phyloP scores from a whole-genome alignment of 2,797 vertebrate genomes.

The Distichodus sexfasciatus region DNA sequence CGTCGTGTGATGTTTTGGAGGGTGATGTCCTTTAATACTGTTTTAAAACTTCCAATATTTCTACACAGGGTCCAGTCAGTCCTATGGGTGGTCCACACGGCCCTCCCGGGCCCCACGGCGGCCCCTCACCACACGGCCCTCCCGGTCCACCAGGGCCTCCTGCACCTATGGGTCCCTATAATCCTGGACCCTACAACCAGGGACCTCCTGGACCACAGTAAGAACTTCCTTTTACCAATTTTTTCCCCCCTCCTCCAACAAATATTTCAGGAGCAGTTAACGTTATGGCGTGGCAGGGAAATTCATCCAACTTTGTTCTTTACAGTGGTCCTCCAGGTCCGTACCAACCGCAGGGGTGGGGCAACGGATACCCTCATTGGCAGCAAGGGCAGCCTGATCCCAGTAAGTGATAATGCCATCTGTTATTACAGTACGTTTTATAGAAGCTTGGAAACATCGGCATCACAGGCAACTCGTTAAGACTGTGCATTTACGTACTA shows the following conservation, averaged over 20 bases:
- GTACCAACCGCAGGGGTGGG: constrained; percentile 97
- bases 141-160: constrained; percentile 94
- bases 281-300: too few species aligned
- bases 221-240: constrained; percentile 61
- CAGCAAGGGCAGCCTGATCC: constrained; percentile 96
- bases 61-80: constrained; percentile 88
- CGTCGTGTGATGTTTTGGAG: too few species aligned
- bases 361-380: constrained; percentile 97
- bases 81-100: constrained; percentile 94
- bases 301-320: too few species aligned
- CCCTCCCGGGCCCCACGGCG: constrained; percentile 93
- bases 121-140: constrained; percentile 93
- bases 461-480: neutral
- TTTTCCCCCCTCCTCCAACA: neutral
- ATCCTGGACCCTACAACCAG: constrained; percentile 94
- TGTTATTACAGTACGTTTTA: neutral
- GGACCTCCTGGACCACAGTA: constrained; percentile 97
- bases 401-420: constrained; percentile 72
- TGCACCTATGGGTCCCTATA: constrained; percentile 96
- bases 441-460: too few species aligned
- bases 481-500: constrained; percentile 35
- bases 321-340: constrained; percentile 92
- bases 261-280: neutral
- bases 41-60: too few species aligned
- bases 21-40: neutral